phyloP scores from a whole-genome alignment of 2,797 vertebrate species.

The Xenentodon cancila region DNA sequence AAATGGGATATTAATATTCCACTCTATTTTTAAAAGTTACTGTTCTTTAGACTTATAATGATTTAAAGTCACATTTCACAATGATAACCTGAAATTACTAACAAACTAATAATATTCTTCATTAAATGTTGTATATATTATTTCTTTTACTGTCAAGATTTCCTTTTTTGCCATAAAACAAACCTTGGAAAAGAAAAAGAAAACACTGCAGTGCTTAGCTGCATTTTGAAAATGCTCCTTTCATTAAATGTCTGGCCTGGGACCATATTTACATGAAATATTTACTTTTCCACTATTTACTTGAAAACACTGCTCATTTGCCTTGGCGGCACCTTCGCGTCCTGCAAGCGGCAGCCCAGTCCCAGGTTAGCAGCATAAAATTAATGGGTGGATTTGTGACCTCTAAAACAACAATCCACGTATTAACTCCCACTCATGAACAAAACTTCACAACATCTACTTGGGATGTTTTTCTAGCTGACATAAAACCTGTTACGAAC shows the following conservation, averaged over 20 bases:
- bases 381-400: no score
- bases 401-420: slow-evolving; percentile 1
- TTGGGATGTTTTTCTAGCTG: not conserved
- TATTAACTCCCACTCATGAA: slow-evolving; percentile 8
- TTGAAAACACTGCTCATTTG: not conserved
- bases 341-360: no score
- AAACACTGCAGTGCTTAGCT: no score
- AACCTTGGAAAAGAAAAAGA: no score
- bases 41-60: not conserved
- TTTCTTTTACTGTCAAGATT: not conserved
- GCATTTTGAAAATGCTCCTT: no score
- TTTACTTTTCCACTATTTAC: not conserved
- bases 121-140: no score
- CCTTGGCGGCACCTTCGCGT: no score
- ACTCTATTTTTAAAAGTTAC: not conserved
- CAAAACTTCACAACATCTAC: slow-evolving; percentile 3
- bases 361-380: no score
- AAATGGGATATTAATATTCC: slow-evolving; percentile 3
- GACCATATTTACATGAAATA: not conserved
- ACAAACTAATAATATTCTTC: slow-evolving; percentile 2
- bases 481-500: slow-evolving; percentile 2
- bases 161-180: not conserved
- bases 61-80: slow-evolving; percentile 2
- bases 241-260: no score
- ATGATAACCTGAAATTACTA: slow-evolving; percentile 3